phyloP scores from a whole-genome alignment of 2,888 invertebrate genomes.

The Agrochola macilenta region DNA sequence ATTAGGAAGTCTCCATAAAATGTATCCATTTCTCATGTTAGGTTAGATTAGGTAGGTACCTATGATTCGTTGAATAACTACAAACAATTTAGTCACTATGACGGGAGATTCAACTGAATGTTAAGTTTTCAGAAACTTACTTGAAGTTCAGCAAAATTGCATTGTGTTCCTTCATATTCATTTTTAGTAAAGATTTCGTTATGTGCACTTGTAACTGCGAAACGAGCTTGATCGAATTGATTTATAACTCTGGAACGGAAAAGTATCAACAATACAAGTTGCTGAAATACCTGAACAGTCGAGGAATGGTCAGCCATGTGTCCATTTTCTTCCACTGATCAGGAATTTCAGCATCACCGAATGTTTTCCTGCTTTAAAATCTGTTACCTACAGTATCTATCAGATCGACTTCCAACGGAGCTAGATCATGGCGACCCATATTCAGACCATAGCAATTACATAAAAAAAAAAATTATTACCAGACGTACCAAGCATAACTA shows the following conservation, averaged over 20 bases:
- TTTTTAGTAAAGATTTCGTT: too few species aligned
- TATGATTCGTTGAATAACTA: not conserved
- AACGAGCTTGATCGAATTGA: too few species aligned
- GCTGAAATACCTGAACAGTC: not conserved
- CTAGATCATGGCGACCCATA: not conserved
- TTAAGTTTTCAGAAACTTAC: not conserved
- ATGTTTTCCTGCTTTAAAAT: too few species aligned
- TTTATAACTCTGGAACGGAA: not conserved
- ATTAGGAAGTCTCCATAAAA: not conserved
- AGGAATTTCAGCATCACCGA: not conserved
- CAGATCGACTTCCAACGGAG: not conserved
- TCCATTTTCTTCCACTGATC: not conserved
- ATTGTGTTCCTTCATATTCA: not conserved
- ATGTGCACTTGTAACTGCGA: not conserved
- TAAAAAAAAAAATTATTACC: conserved; percentile 16
- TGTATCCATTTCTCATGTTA: not conserved
- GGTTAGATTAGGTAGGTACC: not conserved
- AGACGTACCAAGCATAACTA: conserved; percentile 36
- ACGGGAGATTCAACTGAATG: not conserved
- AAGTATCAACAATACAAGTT: not conserved
- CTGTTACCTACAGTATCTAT: not conserved
- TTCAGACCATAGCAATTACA: not conserved
- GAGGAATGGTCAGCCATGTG: too few species aligned
- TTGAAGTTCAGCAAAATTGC: not conserved
- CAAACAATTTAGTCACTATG: too few species aligned